These are phyloP conservation scores for Sebastes fasciatus DNA, from an alignment of 2,113 vertebrate genomes.

Conservation along the genomic window DNA sequence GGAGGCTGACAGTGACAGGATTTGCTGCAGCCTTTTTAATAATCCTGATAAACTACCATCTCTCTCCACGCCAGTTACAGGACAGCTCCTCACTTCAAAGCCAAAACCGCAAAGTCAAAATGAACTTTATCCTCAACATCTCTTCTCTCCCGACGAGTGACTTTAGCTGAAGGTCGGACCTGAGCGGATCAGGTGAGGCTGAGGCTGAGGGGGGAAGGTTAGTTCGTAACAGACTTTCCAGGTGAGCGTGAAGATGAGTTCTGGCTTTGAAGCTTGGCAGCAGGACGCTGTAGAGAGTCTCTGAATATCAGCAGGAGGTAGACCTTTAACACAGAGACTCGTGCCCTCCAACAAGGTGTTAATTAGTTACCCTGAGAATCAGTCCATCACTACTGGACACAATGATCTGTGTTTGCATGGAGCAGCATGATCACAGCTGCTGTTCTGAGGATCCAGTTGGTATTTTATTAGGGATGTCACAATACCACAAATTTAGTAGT, in stretches of 20 bases:
- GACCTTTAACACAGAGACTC: not conserved
- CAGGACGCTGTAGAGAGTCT: not conserved
- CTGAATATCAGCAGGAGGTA: slow-evolving; percentile 4
- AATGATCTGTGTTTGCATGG: not conserved
- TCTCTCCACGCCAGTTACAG: not conserved
- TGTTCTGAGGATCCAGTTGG: too few species aligned
- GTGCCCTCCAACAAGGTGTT: not conserved
- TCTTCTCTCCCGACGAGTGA: not conserved
- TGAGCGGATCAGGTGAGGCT: not conserved
- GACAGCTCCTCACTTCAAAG: slow-evolving; percentile 17
- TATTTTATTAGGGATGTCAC: too few species aligned
- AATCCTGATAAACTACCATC: slow-evolving; percentile 42
- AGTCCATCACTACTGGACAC: not conserved
- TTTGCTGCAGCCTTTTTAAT: slow-evolving; percentile 23
- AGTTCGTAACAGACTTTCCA: not conserved
- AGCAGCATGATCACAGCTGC: not conserved
- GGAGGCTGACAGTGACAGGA: slow-evolving; percentile 22
- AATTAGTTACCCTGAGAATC: slow-evolving; percentile 1
- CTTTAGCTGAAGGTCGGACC: not conserved
- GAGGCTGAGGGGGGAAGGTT: not conserved
- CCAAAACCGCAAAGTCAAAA: slow-evolving; percentile 1
- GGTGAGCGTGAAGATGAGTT: not conserved
- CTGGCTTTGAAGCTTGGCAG: slow-evolving; percentile 5
- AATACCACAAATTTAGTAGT: too few species aligned
- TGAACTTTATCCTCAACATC: not conserved